Evolutionary conservation across 2,888 invertebrate species (phyloP), one percentile per base, ranked within the genome.

Genomic region (Tuberolachnus salignus): DNA sequence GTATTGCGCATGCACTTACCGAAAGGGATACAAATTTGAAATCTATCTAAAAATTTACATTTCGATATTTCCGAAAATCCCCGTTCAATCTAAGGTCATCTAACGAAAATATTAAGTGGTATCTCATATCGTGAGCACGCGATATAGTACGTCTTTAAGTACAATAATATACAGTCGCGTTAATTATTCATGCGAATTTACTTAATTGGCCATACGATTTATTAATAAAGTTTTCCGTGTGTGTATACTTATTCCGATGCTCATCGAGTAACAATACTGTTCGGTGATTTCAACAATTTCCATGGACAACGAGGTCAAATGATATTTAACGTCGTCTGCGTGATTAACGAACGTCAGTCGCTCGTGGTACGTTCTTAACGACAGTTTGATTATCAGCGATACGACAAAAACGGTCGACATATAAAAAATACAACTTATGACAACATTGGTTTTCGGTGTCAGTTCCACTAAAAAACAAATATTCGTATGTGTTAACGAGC

Each of bases 181-280:
- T n/a, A 49, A 49, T 51, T 34, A 26, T n/a, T n/a, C n/a, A n/a
- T n/a, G n/a, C n/a, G n/a, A n/a, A n/a, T n/a, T n/a, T n/a, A n/a
- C n/a, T n/a, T n/a, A n/a, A n/a, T n/a, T 34, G 34, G n/a, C 6
- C 6, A 34, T 34, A 6, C 34, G 6, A 34, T 34, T 34, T 34
- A 34, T 34, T 6, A 34, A 34, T 34, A 6, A 34, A 6, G 34
- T 34, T 34, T 34, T 34, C 34, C 34, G 34, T 34, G 6, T 34
- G 6, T 34, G 34, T 34, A 34, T 67, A 78, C 75, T 57, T 46
- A 67, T 78, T 34, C 42, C 57, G 1, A 78, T 67, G 19, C 21
- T 67, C 67, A 78, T 78, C n/a, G 66, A 49, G 34, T 69, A 78
- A 67, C 75, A 78, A 34, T 78, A 78, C 0, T 78, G 75, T 59